phyloP scores from a whole-genome alignment of 2,113 vertebrate species.

The Paradisaea rubra region DNA sequence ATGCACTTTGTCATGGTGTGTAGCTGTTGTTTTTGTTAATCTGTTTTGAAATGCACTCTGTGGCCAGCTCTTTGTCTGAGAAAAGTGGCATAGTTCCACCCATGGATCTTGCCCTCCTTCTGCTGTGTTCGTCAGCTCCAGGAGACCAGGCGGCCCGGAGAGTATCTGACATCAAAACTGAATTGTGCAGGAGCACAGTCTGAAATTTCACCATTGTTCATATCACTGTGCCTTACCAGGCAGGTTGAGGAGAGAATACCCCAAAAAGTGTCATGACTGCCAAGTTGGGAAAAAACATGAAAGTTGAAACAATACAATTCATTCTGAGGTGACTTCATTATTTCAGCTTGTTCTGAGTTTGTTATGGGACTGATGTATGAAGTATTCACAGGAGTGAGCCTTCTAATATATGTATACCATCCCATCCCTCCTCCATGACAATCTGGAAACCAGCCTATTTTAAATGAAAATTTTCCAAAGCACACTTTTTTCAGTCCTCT shows the following conservation, averaged over 20 bases:
- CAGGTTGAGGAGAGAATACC: not conserved
- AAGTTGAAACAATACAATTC: not conserved
- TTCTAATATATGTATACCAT: not conserved
- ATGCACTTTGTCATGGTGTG: slow-evolving; percentile 1
- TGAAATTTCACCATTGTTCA: not conserved
- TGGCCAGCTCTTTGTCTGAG: slow-evolving; percentile 31
- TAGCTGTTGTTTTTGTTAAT: slow-evolving; percentile 35
- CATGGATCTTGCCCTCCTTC: not conserved
- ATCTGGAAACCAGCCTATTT: not conserved
- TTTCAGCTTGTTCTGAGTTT: not conserved
- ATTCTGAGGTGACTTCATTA: not conserved
- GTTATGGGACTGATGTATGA: not conserved
- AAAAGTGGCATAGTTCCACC: not conserved
- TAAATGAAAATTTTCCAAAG: not conserved
- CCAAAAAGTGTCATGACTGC: not conserved
- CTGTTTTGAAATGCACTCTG: not conserved
- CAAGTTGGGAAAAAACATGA: not conserved
- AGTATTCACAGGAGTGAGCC: not conserved
- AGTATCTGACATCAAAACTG: not conserved
- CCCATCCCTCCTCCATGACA: not conserved
- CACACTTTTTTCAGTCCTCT: not conserved
- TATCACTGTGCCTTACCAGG: not conserved
- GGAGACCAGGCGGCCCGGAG: not conserved
- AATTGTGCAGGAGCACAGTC: not conserved
- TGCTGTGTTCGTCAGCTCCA: not conserved